Base-by-base conservation (phyloP, 2,797 vertebrate species). In the Parauchenoglanis punctatus region DNA sequence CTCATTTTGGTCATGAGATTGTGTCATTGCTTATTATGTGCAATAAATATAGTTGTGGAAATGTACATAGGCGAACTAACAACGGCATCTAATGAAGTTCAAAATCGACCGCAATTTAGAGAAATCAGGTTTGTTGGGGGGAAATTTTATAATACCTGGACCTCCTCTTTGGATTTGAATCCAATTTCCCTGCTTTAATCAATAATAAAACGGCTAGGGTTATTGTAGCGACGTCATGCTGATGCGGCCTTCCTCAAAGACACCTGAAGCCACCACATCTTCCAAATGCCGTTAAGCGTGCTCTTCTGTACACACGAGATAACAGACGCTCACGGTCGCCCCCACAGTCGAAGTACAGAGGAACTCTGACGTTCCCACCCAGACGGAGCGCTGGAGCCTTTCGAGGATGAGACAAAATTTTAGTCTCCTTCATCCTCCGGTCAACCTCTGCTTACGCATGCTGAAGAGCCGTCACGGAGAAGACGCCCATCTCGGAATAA, bases 401-500 rank as follows among this genome's bases (percentile, higher is more conserved):
- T 35, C 31, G 35, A 17, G 17, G 15, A 35, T 7, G 4, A 35
- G 44, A 49, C 44, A 28, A 77, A 77, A 28, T 28, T 31, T 49
- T n/a, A 46, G 28, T 35, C 78, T 68, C 84, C 49, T 52, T 59
- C 59, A 83, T 59, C 54, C 35, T 87, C 35, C 23, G 17, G 86
- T 77, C 70, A 84, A 65, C 65, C 65, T 46, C 84, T 85, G 78
- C 87, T 84, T 84, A 88, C 82, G 70, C 73, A 31, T 25, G 11
- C 75, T 28, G 81, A 86, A 67, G 73, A 61, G 46, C 76, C 59
- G 52, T 81, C 84, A 87, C 40, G 17, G 59, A 86, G 54, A 87
- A 63, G 92, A 92, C 88, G 73, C 59, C 87, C 85, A 85, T 88
- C 86, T 88, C 46, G 61, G 70, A 77, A 86, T 83, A 70, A 77